Conservation (phyloP, 1,140 invertebrate species). For the Tetragnatha versicolor region DNA sequence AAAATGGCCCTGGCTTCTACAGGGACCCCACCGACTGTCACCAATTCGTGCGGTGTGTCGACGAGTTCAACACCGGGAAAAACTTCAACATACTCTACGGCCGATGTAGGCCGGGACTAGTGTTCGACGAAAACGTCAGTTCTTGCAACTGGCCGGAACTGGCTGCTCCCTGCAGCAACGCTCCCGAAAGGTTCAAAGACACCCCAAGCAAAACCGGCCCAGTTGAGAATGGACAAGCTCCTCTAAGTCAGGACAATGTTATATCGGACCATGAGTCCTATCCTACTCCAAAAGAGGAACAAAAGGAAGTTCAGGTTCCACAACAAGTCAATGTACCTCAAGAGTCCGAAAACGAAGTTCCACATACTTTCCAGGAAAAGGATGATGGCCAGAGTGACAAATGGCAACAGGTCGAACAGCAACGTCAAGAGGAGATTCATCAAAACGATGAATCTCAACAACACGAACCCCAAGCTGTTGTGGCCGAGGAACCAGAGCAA, state of each 20-base stretch:
- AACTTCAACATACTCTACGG: conserved; percentile 13
- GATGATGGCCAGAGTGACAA: background rate
- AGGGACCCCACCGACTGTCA: conserved; percentile 53
- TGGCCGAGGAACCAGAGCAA: too few relatives aligned
- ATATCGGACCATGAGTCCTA: background rate
- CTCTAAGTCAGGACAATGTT: background rate
- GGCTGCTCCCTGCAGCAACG: conserved; percentile 40
- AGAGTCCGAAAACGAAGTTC: background rate
- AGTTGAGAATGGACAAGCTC: background rate
- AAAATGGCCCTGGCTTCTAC: conserved; percentile 36
- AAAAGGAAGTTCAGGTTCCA: background rate
- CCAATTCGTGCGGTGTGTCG: conserved; percentile 51
- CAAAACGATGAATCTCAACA: background rate
- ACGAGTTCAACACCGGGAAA: conserved; percentile 1
- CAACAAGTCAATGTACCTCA: background rate
- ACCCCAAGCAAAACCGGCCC: background rate
- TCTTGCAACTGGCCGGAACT: conserved; percentile 51
- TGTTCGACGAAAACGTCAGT: conserved; percentile 52
- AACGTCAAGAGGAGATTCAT: background rate
- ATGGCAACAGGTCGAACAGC: background rate
- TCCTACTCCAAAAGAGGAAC: background rate
- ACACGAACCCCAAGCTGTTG: too few relatives aligned
- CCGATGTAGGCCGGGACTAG: conserved; percentile 69
- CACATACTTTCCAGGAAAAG: background rate
- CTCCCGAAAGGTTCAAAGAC: background rate